These are phyloP conservation scores for Ophthalmolycus amberensis DNA, from an alignment of 2,113 vertebrate genomes.

Conservation along the genomic window DNA sequence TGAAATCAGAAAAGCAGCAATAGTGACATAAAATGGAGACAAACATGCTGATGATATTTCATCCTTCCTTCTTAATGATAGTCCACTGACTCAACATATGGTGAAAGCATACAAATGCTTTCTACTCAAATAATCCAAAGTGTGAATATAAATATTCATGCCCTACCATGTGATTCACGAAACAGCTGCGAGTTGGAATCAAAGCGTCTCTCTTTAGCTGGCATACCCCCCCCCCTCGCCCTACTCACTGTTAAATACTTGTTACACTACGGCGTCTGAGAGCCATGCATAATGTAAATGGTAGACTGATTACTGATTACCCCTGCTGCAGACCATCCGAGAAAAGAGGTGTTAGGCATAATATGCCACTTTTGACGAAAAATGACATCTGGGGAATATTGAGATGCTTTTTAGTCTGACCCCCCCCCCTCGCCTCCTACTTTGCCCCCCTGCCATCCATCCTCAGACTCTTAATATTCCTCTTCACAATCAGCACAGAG, in stretches of 20 bases:
- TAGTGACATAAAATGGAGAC: neutral
- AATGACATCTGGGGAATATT: slow-evolving; percentile 13
- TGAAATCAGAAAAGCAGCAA: neutral
- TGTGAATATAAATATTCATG: neutral
- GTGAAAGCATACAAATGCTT: neutral
- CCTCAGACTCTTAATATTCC: slow-evolving; percentile 5
- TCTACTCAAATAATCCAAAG: neutral
- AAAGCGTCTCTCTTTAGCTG: slow-evolving; percentile 7
- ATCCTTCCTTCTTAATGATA: neutral
- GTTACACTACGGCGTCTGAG: neutral
- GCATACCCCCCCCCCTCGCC: neutral
- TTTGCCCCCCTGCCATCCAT: neutral
- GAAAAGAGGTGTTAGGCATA: slow-evolving; percentile 12
- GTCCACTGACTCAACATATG: neutral
- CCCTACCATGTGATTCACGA: slow-evolving; percentile 12
- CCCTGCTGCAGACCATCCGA: slow-evolving; percentile 3
- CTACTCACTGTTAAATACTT: slow-evolving; percentile 19
- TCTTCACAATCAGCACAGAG: slow-evolving; percentile 5
- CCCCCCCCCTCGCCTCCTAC: too few relatives aligned
- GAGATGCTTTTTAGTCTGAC: neutral
- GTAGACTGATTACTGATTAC: slow-evolving; percentile 23
- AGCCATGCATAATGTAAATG: slow-evolving; percentile 34
- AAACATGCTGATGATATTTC: neutral
- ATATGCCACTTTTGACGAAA: slow-evolving; percentile 5
- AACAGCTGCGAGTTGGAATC: neutral